A percentile compares a stretch with the other conserved stretches of the same genome.
Evolutionary conservation across 2,888 invertebrate species (phyloP).

Genomic region (Archips xylosteana): DNA sequence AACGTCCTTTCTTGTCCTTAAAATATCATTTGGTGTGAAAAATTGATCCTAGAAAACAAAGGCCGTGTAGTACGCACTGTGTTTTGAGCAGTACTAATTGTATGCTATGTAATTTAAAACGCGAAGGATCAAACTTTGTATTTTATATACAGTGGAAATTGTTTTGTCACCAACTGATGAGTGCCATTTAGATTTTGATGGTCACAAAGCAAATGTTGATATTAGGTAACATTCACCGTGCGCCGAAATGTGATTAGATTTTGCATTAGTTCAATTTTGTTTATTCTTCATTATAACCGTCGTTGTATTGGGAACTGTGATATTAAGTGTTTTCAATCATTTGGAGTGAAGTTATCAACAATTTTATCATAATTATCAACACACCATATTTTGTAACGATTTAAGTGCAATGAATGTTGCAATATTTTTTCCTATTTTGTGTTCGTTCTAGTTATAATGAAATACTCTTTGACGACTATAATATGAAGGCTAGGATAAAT

Average conservation of each 20-base stretch:
- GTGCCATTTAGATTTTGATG: constrained; percentile 83
- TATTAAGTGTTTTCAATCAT: constrained; percentile 82
- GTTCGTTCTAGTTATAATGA: constrained; percentile 59
- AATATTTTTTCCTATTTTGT: constrained; percentile 71
- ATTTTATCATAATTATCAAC: constrained; percentile 38
- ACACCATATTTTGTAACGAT: constrained; percentile 35
- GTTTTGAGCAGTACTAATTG: constrained; percentile 19
- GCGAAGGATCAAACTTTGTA: constrained; percentile 15
- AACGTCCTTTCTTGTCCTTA: not conserved
- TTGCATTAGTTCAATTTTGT: constrained; percentile 53
- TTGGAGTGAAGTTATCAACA: constrained; percentile 57
- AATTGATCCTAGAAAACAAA: constrained; percentile 19
- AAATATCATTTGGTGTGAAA: not conserved
- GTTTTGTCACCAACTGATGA: constrained; percentile 78
- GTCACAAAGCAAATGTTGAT: constrained; percentile 75
- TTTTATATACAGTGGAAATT: constrained; percentile 62
- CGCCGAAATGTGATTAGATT: constrained; percentile 56
- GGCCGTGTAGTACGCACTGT: not conserved
- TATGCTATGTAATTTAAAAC: constrained; percentile 11
- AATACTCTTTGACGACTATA: constrained; percentile 54
- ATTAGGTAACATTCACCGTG: constrained; percentile 57
- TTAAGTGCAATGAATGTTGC: constrained; percentile 63
- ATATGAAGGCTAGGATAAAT: constrained; percentile 39
- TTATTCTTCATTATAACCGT: constrained; percentile 58
- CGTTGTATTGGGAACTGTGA: constrained; percentile 84